Percentiles rank a stretch among this genome's conserved stretches.
Conservation (phyloP, 1,140 invertebrate genomes). For the Ridgeia piscesae region DNA sequence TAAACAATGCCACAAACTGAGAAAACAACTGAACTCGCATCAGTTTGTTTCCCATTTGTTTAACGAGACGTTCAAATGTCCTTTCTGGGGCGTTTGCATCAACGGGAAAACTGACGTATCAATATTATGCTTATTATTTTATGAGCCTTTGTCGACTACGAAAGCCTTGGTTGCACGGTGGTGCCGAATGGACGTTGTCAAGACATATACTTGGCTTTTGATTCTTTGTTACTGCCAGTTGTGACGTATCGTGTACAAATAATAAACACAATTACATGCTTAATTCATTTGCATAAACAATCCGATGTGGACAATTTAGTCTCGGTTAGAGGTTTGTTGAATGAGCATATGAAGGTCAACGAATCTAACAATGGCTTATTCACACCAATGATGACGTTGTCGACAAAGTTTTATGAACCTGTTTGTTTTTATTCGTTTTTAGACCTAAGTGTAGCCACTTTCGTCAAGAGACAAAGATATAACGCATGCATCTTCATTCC, state of each 20-base stretch:
- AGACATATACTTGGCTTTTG: neutral
- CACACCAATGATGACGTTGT: no score
- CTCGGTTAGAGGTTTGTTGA: no score
- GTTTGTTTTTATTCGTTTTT: no score
- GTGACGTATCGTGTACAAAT: neutral
- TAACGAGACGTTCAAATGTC: neutral
- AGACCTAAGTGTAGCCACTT: no score
- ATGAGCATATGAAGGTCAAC: no score
- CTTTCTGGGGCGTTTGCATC: neutral
- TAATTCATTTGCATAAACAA: neutral
- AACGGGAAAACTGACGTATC: neutral
- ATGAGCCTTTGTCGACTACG: neutral
- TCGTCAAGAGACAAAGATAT: no score
- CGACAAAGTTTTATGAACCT: no score
- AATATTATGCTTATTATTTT: neutral
- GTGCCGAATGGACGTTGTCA: neutral
- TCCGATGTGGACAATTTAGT: no score
- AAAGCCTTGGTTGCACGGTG: neutral
- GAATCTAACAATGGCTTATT: no score
- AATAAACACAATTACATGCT: neutral
- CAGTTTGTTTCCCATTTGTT: neutral
- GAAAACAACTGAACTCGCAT: neutral
- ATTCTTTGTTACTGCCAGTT: neutral
- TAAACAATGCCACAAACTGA: neutral
- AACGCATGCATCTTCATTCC: no score